Conservation (phyloP, 1,140 invertebrate genomes). For the Camponotus pennsylvanicus region DNA sequence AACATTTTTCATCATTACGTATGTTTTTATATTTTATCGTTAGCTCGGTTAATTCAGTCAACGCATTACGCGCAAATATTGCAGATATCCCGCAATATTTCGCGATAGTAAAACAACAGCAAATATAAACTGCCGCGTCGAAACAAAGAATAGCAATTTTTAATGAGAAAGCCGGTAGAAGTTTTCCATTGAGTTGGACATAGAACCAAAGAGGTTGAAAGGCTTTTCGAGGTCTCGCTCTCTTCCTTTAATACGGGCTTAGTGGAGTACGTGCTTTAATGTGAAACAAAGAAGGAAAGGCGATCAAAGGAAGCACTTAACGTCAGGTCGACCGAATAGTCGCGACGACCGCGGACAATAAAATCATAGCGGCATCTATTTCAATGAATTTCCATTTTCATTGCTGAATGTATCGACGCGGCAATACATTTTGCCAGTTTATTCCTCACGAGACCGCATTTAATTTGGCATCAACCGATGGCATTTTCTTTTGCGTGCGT, state of each 20-base stretch:
- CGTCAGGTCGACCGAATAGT: conserved; percentile 59
- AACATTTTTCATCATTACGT: not conserved
- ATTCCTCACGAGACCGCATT: not conserved
- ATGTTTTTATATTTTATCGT: not conserved
- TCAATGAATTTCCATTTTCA: conserved; percentile 27
- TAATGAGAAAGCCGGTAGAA: conserved; percentile 44
- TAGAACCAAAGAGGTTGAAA: conserved; percentile 45
- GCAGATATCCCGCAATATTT: not conserved
- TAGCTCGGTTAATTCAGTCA: not conserved
- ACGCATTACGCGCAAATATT: not conserved
- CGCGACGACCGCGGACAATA: conserved; percentile 8
- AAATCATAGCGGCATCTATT: not conserved
- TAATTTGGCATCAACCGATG: not conserved
- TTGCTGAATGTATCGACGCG: not conserved
- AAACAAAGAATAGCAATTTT: conserved; percentile 43
- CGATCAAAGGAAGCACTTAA: conserved; percentile 69
- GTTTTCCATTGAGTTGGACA: conserved; percentile 28
- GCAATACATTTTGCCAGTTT: not conserved
- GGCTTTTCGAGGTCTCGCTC: conserved; percentile 59
- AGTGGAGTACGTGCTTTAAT: conserved; percentile 41
- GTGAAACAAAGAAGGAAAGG: conserved; percentile 58
- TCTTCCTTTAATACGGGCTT: conserved; percentile 14
- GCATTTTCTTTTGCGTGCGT: not conserved
- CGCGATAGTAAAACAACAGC: not conserved
- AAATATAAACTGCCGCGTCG: not conserved